Evolutionary conservation across 2,113 vertebrate genomes (phyloP).

Genomic region (Synodontis membranacea): DNA sequence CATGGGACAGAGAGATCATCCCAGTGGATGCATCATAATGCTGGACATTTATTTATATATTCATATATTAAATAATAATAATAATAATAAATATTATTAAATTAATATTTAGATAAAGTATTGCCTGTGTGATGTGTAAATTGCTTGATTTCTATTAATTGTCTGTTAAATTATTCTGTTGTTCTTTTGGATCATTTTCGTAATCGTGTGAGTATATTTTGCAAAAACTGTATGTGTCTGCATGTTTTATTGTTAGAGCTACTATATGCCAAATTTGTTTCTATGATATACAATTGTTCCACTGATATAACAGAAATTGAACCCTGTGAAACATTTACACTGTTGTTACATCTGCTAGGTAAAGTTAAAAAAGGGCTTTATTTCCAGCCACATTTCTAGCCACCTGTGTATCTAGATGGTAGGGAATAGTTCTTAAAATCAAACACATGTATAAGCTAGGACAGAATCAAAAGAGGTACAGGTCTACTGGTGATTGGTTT

Average conservation of each 20-base stretch:
- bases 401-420: background rate
- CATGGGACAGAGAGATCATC: background rate
- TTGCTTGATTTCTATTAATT: background rate
- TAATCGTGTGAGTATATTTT: background rate
- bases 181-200: background rate
- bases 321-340: background rate
- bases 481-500: background rate
- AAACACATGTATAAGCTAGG: background rate
- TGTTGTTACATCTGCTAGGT: background rate
- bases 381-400: background rate
- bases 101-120: too few species aligned
- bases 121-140: background rate
- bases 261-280: background rate
- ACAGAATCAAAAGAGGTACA: background rate
- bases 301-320: background rate
- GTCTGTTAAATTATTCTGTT: background rate
- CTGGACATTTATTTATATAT: too few species aligned
- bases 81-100: too few species aligned
- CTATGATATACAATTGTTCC: background rate
- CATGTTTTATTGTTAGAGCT: background rate
- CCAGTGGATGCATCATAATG: background rate
- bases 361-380: background rate
- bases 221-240: background rate
- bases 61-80: too few species aligned
- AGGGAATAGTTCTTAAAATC: background rate